A percentile compares a stretch with the other conserved stretches of the same genome.
These are phyloP conservation scores for Agapornis roseicollis DNA, from an alignment of 2,113 vertebrate species.

Conservation along the genomic window DNA sequence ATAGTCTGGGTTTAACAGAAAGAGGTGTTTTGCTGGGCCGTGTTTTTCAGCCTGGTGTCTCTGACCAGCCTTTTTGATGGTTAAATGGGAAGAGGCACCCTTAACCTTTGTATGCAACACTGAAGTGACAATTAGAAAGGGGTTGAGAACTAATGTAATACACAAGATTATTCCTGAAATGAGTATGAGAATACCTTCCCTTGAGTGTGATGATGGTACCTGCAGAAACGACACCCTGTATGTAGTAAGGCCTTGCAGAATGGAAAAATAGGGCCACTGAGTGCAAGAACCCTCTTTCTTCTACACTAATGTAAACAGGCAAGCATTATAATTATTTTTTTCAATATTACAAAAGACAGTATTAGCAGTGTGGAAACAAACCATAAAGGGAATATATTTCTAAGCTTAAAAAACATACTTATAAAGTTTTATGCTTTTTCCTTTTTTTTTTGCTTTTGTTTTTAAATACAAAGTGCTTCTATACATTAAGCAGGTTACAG, in stretches of 20 bases:
- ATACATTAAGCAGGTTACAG: slow-evolving; percentile 78
- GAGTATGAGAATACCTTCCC: not conserved
- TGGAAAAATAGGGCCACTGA: slow-evolving; percentile 32
- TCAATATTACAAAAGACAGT: slow-evolving; percentile 58
- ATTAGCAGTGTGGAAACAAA: slow-evolving; percentile 70
- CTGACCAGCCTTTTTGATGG: not conserved
- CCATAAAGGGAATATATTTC: slow-evolving; percentile 73
- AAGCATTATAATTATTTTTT: slow-evolving; percentile 22
- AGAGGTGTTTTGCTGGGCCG: not conserved
- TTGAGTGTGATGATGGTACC: not conserved
- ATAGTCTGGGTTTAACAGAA: not conserved
- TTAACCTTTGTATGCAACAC: slow-evolving; percentile 11
- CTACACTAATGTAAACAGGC: slow-evolving; percentile 51
- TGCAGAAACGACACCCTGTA: slow-evolving; percentile 22
- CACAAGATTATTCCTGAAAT: not conserved
- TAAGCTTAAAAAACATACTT: slow-evolving; percentile 72
- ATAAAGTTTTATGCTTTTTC: slow-evolving; percentile 53
- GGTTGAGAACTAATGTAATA: not conserved
- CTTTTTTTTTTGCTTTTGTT: not conserved
- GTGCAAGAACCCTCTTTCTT: not conserved
- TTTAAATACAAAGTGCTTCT: slow-evolving; percentile 85
- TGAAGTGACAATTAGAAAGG: not conserved
- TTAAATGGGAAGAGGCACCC: not conserved
- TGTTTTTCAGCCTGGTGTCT: not conserved
- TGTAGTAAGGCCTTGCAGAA: slow-evolving; percentile 53